Base-by-base conservation (phyloP, 2,888 invertebrate species). In the Bombylius major region DNA sequence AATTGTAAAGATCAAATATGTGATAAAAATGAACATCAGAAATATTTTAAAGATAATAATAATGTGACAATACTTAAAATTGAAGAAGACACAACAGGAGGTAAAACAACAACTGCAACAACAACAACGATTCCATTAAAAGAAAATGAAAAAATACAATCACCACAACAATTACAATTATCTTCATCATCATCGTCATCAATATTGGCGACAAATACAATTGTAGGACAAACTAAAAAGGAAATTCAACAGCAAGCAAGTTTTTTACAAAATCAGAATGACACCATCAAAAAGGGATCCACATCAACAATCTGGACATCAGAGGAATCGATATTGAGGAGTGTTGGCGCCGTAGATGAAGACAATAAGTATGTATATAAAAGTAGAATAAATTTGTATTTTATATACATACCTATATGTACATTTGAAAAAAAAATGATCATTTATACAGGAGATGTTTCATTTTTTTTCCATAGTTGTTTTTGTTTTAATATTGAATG, bases 241-340 rank as follows among this genome's bases (percentile, higher is more conserved):
- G 23, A 23, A 23, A 23, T 7, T 36, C 34, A 36, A 48, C 52
- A 56, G 61, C 47, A 68, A 56, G 60, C 61, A 61, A 64, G 63
- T 59, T 69, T 67, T 62, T 64, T 68, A 56, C 64, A 69, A 62
- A 65, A 65, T 49, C 51, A 56, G 52, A 61, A 61, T 60, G 72
- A 73, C 67, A 64, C 68, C 60, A 69, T 70, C 69, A 71, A 73
- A 70, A 73, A 73, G 69, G 73, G 71, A 62, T 72, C 73, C 60
- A 71, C 71, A 56, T 72, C 72, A 60, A 72, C 70, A 58, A 70
- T 72, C 62, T 74, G 73, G 73, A 73, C 73, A 61, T 74, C 74
- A 55, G 73, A 74, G 60, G 74, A 74, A 64, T 74, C 74, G 53
- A 72, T 74, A 62, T 61, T 74, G 62, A 69, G 72, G 62, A 71